A percentile compares a stretch with the other conserved stretches of the same genome.
Conservation (phyloP, 2,888 invertebrate genomes). For the Vandiemenella viatica region DNA sequence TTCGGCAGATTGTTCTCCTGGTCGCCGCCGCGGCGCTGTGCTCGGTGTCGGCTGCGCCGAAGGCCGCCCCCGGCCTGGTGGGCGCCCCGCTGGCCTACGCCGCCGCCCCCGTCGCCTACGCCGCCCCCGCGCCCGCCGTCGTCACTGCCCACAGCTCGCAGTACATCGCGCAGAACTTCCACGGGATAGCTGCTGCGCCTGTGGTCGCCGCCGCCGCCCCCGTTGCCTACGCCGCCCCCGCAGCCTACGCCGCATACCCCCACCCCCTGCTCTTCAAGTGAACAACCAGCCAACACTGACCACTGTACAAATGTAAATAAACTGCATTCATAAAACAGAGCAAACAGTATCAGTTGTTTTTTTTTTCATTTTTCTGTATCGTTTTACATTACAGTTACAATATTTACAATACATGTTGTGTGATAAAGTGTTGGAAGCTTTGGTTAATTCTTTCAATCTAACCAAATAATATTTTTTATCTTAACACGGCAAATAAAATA, state of each 20-base stretch:
- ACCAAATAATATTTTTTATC: no score
- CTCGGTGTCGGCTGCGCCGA: neutral
- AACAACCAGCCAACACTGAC: no score
- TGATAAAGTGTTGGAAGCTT: no score
- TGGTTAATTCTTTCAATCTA: no score
- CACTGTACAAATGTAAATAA: no score
- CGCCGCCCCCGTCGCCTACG: constrained; percentile 5
- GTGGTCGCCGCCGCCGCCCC: constrained; percentile 9
- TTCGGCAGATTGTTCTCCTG: neutral
- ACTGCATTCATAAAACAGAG: no score
- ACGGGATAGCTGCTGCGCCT: constrained; percentile 37
- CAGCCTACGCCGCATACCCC: neutral
- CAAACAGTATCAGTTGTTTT: no score
- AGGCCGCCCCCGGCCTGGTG: constrained; percentile 3
- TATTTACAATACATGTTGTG: no score
- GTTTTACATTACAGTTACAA: no score
- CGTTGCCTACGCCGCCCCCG: constrained; percentile 13
- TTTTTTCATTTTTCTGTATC: no score
- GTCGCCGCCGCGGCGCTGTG: neutral
- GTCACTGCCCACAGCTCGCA: constrained; percentile 46
- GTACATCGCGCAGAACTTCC: constrained; percentile 45
- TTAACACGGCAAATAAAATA: no score
- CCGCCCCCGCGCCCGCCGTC: constrained; percentile 7
- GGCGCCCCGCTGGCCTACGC: constrained; percentile 6
- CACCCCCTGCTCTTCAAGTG: no score